Evolutionary conservation across 2,888 invertebrate genomes (phyloP).

Genomic region (Dioctria linearis): DNA sequence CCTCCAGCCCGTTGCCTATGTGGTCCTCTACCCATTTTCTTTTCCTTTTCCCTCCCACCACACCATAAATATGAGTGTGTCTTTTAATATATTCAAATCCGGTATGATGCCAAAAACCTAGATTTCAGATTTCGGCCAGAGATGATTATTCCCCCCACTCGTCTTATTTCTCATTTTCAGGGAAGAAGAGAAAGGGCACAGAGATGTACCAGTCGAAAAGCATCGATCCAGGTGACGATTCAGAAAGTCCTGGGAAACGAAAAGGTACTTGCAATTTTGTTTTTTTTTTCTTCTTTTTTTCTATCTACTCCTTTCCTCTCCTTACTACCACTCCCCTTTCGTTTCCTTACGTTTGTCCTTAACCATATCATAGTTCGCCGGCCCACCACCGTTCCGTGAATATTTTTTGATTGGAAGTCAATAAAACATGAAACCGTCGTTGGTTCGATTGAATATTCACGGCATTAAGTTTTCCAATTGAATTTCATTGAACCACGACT

Average conservation of each 20-base stretch:
- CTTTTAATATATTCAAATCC: slow-evolving; percentile 48
- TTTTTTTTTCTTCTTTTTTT: background rate
- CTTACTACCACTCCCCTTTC: background rate
- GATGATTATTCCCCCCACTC: slow-evolving; percentile 16
- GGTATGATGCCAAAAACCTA: slow-evolving; percentile 25
- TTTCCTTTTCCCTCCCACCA: background rate
- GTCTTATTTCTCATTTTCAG: slow-evolving; percentile 63
- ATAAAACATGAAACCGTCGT: slow-evolving; percentile 52
- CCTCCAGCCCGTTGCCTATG: too few relatives aligned
- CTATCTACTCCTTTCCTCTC: background rate
- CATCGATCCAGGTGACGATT: slow-evolving; percentile 68
- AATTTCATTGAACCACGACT: slow-evolving; percentile 48
- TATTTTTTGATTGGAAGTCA: slow-evolving; percentile 54
- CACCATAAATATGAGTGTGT: background rate
- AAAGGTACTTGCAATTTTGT: slow-evolving; percentile 66
- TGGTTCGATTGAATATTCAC: slow-evolving; percentile 35
- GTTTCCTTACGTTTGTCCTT: too few relatives aligned
- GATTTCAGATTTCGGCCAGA: slow-evolving; percentile 12
- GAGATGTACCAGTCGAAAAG: slow-evolving; percentile 68
- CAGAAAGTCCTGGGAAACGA: slow-evolving; percentile 70
- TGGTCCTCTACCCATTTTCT: background rate
- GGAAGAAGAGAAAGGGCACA: slow-evolving; percentile 63
- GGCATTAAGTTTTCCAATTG: slow-evolving; percentile 47
- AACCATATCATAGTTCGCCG: too few relatives aligned
- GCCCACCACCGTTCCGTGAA: background rate